phyloP scores from a whole-genome alignment of 2,888 invertebrate species.

The Lasioglossum oenotherae region DNA sequence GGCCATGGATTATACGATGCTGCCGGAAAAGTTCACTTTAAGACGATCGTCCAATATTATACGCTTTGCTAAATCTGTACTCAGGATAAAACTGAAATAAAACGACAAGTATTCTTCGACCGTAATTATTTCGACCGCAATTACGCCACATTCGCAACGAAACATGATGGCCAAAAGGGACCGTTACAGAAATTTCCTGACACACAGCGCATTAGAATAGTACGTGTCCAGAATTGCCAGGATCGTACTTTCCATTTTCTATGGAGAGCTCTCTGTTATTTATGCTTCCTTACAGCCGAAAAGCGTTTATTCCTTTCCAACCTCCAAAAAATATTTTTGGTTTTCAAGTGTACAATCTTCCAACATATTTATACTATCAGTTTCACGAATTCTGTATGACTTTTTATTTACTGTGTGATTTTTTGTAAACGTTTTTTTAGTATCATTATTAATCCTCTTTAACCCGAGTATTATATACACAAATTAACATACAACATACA shows the following conservation, averaged over 20 bases:
- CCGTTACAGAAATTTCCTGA: slow-evolving; percentile 12
- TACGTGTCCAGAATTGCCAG: neutral
- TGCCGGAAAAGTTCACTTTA: neutral
- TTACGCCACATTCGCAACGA: neutral
- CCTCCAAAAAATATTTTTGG: neutral
- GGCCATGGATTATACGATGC: neutral
- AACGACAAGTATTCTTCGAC: neutral
- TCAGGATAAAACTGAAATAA: neutral
- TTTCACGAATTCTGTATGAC: neutral
- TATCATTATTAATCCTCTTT: neutral
- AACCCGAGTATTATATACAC: neutral
- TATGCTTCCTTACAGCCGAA: neutral
- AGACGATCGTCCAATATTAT: neutral
- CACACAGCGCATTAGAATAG: neutral
- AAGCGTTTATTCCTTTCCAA: neutral
- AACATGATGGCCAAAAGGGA: neutral
- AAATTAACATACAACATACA: neutral
- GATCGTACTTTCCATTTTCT: neutral
- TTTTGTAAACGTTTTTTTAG: neutral
- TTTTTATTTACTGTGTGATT: neutral
- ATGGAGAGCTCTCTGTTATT: neutral
- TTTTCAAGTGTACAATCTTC: neutral
- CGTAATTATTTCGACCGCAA: too few relatives aligned
- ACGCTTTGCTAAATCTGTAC: neutral
- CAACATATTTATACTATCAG: neutral